Percentiles rank a stretch among this genome's conserved stretches.
phyloP scores from a whole-genome alignment of 2,113 vertebrate genomes.

The Elanoides forficatus region DNA sequence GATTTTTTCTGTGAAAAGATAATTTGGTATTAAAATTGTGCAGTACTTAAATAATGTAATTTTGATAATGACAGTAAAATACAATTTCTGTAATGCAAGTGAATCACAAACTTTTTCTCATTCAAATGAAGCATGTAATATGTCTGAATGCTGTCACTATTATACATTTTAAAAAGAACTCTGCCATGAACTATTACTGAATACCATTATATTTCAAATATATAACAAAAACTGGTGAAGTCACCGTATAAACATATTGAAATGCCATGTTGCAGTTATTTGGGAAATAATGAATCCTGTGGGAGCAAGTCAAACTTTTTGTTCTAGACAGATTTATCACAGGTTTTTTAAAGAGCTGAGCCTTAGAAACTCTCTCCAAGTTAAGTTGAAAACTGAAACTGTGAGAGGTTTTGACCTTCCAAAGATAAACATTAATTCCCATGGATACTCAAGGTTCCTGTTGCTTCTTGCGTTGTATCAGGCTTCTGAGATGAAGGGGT shows the following conservation, averaged over 20 bases:
- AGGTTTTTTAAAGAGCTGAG: constrained; percentile 30
- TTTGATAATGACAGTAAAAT: constrained; percentile 69
- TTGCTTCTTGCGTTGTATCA: fast-evolving
- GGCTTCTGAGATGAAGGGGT: neutral
- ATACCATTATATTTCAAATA: constrained; percentile 59
- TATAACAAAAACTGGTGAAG: constrained; percentile 36
- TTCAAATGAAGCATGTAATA: constrained; percentile 61
- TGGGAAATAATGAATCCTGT: constrained; percentile 51
- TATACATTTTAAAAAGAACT: neutral
- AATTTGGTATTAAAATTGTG: constrained; percentile 57
- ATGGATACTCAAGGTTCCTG: neutral
- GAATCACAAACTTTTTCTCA: constrained; percentile 65
- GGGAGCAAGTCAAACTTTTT: constrained; percentile 49
- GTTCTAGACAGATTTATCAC: constrained; percentile 54
- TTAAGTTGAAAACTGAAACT: constrained; percentile 14
- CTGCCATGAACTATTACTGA: constrained; percentile 15
- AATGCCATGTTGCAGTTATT: constrained; percentile 59
- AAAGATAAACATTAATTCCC: neutral
- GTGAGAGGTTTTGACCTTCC: neutral
- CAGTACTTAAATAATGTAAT: constrained; percentile 68
- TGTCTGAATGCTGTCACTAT: constrained; percentile 27
- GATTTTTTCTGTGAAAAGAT: constrained; percentile 53
- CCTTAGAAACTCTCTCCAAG: constrained; percentile 10
- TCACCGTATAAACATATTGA: constrained; percentile 62
- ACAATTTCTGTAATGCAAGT: constrained; percentile 45